Evolutionary conservation across 2,797 vertebrate genomes (phyloP), one percentile per base, ranked within the genome.

Genomic region (Etheostoma perlongum): DNA sequence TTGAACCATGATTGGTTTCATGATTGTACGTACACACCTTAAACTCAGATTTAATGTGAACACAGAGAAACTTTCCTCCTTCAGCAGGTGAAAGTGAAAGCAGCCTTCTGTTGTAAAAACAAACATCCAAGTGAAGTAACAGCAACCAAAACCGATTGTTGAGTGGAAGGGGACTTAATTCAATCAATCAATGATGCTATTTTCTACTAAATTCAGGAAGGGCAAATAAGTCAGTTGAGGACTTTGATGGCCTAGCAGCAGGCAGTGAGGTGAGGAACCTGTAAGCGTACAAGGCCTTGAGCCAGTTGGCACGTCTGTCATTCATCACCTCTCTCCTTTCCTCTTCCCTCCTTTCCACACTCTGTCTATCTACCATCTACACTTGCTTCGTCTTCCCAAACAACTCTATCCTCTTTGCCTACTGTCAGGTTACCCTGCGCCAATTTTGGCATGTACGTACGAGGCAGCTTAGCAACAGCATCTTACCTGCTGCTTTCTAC

Each of bases 341-440:
- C 30, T 40, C 36, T 40, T 40, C 36, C 4, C 4, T 55, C 21
- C 23, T 73, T 63, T 80, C 44, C 30, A 51, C 46, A 9, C 52
- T 33, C 67, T 44, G 4, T 55, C 46, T 30, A 27, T 27, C 12
- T 1, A 2, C 19, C 5, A 14, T 70, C 36, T 79, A 61, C 36
- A 44, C 73, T 62, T 75, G 30, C 30, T 42, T 33, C 49, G 46
- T 44, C 81, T 77, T 74, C 44, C 72, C 53, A 74, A 78, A 85
- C 79, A 76, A 52, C 36, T n/a, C 44, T 68, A 49, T 87, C 73
- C 79, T 79, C 58, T 79, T 83, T 79, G 8, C 49, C 69, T 36
- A 27, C 66, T 33, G n/a, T 57, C 3, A 54, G 36, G 27, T 74
- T 66, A 53, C 68, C 63, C 18, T 23, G 44, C 4, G 19, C 11